Evolutionary conservation across 2,797 vertebrate genomes (phyloP), one percentile per base, ranked within the genome.

Genomic region (Siniperca obscura): DNA sequence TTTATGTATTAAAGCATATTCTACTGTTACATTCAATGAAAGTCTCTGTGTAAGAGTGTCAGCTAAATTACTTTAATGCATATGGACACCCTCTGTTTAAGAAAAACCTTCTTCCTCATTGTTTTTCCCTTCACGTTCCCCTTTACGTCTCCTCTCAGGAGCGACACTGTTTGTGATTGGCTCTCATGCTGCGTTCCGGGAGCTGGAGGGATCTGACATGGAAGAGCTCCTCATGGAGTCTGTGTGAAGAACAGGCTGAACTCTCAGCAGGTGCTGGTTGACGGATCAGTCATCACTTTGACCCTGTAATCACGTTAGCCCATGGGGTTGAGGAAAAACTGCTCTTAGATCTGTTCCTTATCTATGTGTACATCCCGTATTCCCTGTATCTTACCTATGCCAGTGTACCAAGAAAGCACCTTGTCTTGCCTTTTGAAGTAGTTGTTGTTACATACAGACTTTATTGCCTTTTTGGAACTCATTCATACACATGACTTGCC

Each of bases 101-200:
- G 13, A 65, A 68, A 61, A 55, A 36, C 21, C 7, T 38, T 42
- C 19, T 14, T 60, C 46, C 46, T 57, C 16, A 13, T 44, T 67
- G 22, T 46, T 72, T 68, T 44, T 74, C 42, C 38, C 46, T 64
- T 82, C 60, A 69, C 79, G n/a, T 60, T 55, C n/a, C 30, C 16
- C 12, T 83, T 75, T 71, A 60, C 42, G 21, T 87, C 36, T 82
- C 67, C 70, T 71, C 67, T 67, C 92, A 98, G 97, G 97, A 77
- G 97, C 97, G 17, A 98, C 97, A 0, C 91, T 98, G 83, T 97
- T 97, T 70, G 95, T 97, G 87, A 98, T 98, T 21, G 97, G 97
- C 68, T 95, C 96, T 46, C 97, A 98, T 0, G 97, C 97, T 0
- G 97, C 95, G 11, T 97, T 98, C 91, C 97, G 96, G 68, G 96